phyloP scores from a whole-genome alignment of 1,140 invertebrate genomes.

The Drosophila sturtevanti region DNA sequence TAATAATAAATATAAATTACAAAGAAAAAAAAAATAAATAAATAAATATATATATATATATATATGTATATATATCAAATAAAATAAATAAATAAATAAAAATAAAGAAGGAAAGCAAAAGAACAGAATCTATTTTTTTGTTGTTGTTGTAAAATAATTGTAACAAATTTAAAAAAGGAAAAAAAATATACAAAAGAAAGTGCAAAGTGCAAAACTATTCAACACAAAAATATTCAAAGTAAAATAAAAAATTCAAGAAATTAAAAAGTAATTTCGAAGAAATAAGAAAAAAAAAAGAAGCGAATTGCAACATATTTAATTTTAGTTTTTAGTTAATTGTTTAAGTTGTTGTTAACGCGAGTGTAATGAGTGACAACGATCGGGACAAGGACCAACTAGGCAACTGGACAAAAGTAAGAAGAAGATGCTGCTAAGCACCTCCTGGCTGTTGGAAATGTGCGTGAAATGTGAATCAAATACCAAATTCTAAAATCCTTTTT shows the following conservation, averaged over 20 bases:
- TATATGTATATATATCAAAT: too few species aligned
- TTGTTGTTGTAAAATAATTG: background rate
- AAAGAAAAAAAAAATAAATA: too few species aligned
- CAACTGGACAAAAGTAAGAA: background rate
- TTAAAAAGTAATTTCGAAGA: background rate
- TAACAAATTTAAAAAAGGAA: slow-evolving; percentile 17
- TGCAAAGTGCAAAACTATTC: background rate
- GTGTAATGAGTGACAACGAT: slow-evolving; percentile 8
- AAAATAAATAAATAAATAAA: too few species aligned
- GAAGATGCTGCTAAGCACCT: slow-evolving; percentile 10
- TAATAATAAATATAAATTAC: too few species aligned
- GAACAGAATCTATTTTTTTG: too few species aligned
- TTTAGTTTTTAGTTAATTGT: background rate
- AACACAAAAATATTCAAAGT: background rate
- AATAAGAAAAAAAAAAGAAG: background rate
- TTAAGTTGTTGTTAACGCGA: background rate
- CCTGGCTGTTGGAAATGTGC: slow-evolving; percentile 33
- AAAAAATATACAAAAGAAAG: background rate
- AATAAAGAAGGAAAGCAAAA: too few species aligned
- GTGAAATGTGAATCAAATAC: slow-evolving; percentile 22
- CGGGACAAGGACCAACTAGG: background rate
- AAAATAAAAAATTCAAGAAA: background rate
- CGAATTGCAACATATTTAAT: background rate
- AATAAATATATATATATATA: too few species aligned
- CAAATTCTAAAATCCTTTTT: slow-evolving; percentile 4